Evolutionary conservation across 2,797 vertebrate species (phyloP).

Genomic region (Danio jaintianensis): DNA sequence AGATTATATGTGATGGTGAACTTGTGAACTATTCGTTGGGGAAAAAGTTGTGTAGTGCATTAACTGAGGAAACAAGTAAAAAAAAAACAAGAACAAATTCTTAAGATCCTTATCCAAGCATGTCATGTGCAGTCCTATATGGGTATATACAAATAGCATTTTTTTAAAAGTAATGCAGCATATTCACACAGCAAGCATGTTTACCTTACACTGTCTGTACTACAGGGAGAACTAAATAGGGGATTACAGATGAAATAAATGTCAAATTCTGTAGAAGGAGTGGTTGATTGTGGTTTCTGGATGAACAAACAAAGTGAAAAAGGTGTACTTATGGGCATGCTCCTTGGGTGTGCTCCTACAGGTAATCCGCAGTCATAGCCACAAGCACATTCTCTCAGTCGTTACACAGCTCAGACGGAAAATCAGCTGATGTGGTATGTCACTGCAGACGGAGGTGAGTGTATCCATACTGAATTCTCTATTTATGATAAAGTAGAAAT

Average conservation of each 20-base stretch:
- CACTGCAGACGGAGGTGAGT: constrained; percentile 1
- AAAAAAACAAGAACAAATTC: not conserved
- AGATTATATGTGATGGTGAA: no score
- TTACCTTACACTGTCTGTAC: not conserved
- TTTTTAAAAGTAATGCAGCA: not conserved
- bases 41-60: not conserved
- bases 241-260: not conserved
- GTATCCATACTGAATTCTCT: not conserved
- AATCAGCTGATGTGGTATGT: not conserved
- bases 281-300: not conserved
- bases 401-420: not conserved
- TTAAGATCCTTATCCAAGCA: not conserved
- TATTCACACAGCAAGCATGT: not conserved
- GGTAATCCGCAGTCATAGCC: not conserved
- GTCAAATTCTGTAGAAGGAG: not conserved
- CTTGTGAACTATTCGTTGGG: not conserved
- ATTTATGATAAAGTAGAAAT: not conserved
- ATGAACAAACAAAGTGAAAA: not conserved
- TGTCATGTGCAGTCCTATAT: not conserved
- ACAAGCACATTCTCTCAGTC: not conserved
- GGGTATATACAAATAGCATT: not conserved
- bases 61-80: not conserved
- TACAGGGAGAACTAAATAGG: not conserved
- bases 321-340: not conserved
- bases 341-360: not conserved